These are phyloP conservation scores for Strongylocentrotus purpuratus DNA, from an alignment of 35 echinoderm and acorn worm genomes.

Conservation along the genomic window DNA sequence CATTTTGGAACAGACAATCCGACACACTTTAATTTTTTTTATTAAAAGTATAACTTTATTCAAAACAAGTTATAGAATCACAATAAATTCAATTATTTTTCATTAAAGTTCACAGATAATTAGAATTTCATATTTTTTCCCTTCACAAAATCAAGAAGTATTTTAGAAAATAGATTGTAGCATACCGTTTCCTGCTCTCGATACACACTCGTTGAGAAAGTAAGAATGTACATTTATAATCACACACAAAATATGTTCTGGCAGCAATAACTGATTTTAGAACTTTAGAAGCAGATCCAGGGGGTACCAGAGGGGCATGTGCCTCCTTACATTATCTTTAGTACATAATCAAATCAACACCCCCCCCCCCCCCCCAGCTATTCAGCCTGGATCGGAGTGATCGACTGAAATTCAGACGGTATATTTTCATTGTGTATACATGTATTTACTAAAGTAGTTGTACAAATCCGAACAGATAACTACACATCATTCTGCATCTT, in stretches of 20 bases:
- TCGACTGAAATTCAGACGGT: too few relatives aligned
- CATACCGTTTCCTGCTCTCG: background rate
- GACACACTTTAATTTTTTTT: background rate
- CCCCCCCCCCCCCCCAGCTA: too few relatives aligned
- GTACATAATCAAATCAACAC: too few relatives aligned
- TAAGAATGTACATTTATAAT: background rate
- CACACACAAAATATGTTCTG: background rate
- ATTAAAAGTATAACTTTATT: conserved; percentile 4
- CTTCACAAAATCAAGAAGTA: background rate
- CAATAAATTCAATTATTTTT: background rate
- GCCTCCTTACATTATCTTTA: too few relatives aligned
- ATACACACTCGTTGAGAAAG: background rate
- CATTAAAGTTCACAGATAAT: background rate
- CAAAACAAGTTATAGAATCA: background rate
- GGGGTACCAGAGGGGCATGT: too few relatives aligned
- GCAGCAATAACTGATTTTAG: background rate
- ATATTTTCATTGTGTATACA: too few relatives aligned
- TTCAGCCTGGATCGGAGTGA: too few relatives aligned
- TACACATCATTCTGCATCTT: too few relatives aligned
- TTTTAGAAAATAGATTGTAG: background rate
- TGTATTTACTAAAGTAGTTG: too few relatives aligned
- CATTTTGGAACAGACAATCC: background rate
- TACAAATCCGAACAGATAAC: too few relatives aligned
- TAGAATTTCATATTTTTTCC: background rate
- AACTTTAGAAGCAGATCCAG: too few relatives aligned